Evolutionary conservation across 2,113 vertebrate species (phyloP).

Genomic region (Clinocottus analis): DNA sequence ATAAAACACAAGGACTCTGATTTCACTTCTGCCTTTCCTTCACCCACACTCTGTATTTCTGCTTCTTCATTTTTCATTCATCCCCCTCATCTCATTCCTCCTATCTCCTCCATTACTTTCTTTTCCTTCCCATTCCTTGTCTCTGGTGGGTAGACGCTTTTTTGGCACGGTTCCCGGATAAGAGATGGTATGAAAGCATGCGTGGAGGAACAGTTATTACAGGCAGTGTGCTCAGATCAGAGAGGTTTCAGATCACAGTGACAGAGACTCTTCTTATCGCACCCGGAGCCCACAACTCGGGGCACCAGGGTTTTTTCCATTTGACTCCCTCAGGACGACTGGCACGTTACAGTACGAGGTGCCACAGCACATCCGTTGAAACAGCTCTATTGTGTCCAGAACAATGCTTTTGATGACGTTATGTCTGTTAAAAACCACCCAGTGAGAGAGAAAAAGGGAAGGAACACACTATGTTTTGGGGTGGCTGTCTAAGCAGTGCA

Average conservation of each 20-base stretch:
- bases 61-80: constrained; percentile 36
- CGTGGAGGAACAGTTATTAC: constrained; percentile 68
- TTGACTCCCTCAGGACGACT: constrained; percentile 20
- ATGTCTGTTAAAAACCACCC: background rate
- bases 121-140: constrained; percentile 38
- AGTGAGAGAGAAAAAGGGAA: background rate
- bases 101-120: constrained; percentile 45
- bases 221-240: constrained; percentile 71
- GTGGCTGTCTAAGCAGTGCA: background rate
- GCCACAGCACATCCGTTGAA: background rate
- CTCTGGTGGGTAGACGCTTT: constrained; percentile 70
- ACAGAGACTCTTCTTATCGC: constrained; percentile 56
- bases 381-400: constrained; percentile 30
- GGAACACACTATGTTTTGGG: background rate
- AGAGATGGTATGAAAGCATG: constrained; percentile 69
- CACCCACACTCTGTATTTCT: constrained; percentile 51
- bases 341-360: constrained; percentile 9
- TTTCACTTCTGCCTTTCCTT: constrained; percentile 51
- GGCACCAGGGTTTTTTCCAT: constrained; percentile 16
- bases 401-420: constrained; percentile 17
- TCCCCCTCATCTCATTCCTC: constrained; percentile 26
- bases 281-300: constrained; percentile 44
- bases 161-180: constrained; percentile 81
- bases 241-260: constrained; percentile 68
- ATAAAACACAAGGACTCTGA: constrained; percentile 58